These are phyloP conservation scores for Chamaea fasciata DNA, from an alignment of 2,113 vertebrate species.

Conservation along the genomic window DNA sequence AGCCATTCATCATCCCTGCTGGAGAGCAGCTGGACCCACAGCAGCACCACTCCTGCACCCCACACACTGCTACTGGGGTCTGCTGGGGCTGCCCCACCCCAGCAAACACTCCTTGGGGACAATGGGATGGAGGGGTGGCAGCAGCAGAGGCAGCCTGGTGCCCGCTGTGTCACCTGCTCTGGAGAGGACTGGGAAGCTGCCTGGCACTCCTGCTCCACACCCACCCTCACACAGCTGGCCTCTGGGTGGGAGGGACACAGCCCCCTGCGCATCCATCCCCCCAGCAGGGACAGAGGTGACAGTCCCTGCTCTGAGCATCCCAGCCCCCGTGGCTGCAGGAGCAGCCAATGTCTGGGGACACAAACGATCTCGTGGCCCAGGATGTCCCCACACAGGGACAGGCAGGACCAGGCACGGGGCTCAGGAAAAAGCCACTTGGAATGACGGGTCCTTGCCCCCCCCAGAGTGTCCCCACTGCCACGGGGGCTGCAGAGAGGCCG, in stretches of 20 bases:
- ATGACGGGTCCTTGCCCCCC: accelerated
- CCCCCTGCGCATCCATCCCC: neutral
- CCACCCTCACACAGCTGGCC: too few species aligned
- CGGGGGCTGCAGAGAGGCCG: neutral
- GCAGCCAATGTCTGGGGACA: neutral
- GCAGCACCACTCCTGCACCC: neutral
- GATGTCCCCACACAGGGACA: neutral
- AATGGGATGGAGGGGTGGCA: accelerated
- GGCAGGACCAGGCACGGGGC: accelerated
- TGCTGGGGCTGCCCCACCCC: neutral
- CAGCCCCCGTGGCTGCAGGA: neutral
- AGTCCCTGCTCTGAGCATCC: neutral
- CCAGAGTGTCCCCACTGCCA: neutral
- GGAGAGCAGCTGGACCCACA: neutral
- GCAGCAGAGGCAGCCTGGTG: neutral
- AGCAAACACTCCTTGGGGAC: neutral
- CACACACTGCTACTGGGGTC: accelerated
- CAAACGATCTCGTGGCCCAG: accelerated
- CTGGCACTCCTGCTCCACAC: neutral
- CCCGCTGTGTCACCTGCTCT: neutral
- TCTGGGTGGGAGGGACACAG: neutral
- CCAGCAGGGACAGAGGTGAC: neutral
- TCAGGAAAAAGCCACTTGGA: neutral
- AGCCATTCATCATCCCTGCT: neutral
- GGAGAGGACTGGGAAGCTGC: neutral